phyloP scores from a whole-genome alignment of 2,888 invertebrate species.

The Orthonevra nobilis region DNA sequence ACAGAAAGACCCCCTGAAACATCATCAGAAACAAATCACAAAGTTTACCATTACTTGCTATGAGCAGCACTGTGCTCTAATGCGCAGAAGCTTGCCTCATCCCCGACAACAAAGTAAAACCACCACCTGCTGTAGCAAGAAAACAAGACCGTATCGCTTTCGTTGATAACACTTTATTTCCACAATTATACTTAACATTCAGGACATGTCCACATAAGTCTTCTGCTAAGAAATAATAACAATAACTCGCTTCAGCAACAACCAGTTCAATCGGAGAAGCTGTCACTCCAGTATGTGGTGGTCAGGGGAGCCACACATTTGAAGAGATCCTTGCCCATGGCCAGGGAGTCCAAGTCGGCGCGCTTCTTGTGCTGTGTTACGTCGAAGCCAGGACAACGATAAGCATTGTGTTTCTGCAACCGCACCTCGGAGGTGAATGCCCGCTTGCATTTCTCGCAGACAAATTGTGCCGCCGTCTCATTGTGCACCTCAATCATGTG shows the following conservation, averaged over 20 bases:
- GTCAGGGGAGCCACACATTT: conserved; percentile 80
- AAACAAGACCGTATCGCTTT: not conserved
- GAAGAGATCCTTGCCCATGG: conserved; percentile 79
- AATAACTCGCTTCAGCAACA: conserved; percentile 1
- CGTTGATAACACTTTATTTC: conserved; percentile 38
- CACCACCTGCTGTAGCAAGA: no score
- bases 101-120: not conserved
- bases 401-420: conserved; percentile 76
- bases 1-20: no score
- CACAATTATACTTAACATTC: conserved; percentile 20
- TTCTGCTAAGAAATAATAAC: conserved; percentile 16
- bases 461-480: conserved; percentile 74
- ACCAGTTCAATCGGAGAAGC: conserved; percentile 79
- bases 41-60: no score
- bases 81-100: conserved; percentile 6
- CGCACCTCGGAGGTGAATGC: conserved; percentile 76
- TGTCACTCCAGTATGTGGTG: conserved; percentile 81
- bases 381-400: conserved; percentile 72
- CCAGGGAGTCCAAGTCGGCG: conserved; percentile 72
- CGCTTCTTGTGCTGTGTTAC: conserved; percentile 60
- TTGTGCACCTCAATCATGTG: conserved; percentile 78
- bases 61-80: conserved; percentile 2
- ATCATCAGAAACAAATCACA: no score
- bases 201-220: conserved; percentile 15
- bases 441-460: conserved; percentile 78